phyloP scores from a whole-genome alignment of 2,888 invertebrate species.

The Mamestra brassicae region DNA sequence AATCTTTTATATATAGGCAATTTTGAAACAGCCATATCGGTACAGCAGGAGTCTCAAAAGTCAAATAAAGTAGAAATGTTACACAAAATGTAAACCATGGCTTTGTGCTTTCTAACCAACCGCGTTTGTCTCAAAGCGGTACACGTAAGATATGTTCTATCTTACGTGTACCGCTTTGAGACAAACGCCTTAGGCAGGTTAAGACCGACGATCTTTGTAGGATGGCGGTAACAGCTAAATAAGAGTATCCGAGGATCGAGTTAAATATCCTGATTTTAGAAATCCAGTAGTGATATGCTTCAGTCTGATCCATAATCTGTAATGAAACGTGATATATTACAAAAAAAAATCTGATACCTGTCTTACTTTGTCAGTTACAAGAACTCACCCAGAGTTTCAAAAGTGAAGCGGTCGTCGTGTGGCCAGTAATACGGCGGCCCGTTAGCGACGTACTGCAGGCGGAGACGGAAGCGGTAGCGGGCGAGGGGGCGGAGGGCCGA shows the following conservation, averaged over 20 bases:
- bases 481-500: conserved; percentile 93
- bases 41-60: not conserved
- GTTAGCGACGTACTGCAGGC: conserved; percentile 91
- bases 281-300: too few species aligned
- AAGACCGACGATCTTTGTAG: too few species aligned
- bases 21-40: not conserved
- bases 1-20: not conserved
- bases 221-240: too few species aligned
- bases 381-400: conserved; percentile 93
- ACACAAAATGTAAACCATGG: not conserved
- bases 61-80: not conserved
- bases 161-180: too few species aligned
- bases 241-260: too few species aligned
- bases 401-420: conserved; percentile 92
- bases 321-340: not conserved
- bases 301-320: too few species aligned
- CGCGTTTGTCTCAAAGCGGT: not conserved
- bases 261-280: too few species aligned
- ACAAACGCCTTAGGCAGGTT: too few species aligned
- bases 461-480: conserved; percentile 94
- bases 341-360: not conserved
- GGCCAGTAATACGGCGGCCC: conserved; percentile 93
- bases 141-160: too few species aligned
- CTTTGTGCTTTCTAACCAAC: not conserved
- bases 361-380: not conserved